phyloP scores from a whole-genome alignment of 2,888 invertebrate genomes.

The Caenorhabditis becei region DNA sequence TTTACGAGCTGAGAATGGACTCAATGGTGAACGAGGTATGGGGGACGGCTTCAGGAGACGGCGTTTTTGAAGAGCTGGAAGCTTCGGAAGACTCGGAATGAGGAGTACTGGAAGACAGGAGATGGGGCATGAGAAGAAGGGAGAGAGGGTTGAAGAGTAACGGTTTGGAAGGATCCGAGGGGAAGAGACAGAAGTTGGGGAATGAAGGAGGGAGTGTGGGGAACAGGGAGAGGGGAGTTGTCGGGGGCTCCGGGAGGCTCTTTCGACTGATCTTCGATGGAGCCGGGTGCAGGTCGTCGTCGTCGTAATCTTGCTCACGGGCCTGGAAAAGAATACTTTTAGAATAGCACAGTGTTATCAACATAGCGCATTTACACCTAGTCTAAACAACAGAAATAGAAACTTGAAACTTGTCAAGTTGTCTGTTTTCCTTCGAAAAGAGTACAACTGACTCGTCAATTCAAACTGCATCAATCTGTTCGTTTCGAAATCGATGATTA shows the following conservation, averaged over 20 bases:
- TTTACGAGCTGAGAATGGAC: conserved; percentile 55
- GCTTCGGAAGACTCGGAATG: conserved; percentile 34
- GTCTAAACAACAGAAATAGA: too few relatives aligned
- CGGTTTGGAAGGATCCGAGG: conserved; percentile 24
- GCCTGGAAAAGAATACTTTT: too few relatives aligned
- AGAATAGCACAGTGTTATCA: neutral
- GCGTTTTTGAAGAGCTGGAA: conserved; percentile 51
- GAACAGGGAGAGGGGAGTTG: conserved; percentile 30
- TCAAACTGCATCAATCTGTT: conserved; percentile 13
- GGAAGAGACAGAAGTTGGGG: conserved; percentile 44
- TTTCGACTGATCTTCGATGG: conserved; percentile 51
- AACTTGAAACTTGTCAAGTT: too few relatives aligned
- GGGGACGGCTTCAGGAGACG: conserved; percentile 47
- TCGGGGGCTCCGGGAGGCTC: conserved; percentile 17
- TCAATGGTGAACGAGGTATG: conserved; percentile 57
- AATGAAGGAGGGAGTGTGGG: conserved; percentile 35
- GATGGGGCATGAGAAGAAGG: conserved; percentile 64
- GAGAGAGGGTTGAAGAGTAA: conserved; percentile 63
- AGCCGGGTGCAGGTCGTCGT: conserved; percentile 40
- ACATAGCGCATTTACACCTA: too few relatives aligned
- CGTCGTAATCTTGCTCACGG: conserved; percentile 44
- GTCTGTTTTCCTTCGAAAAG: neutral
- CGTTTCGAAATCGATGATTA: conserved; percentile 9
- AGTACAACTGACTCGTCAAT: neutral
- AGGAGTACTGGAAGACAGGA: conserved; percentile 48